Percentiles rank a stretch among this genome's conserved stretches.
Evolutionary conservation across 2,888 invertebrate species (phyloP).

Genomic region (Drosophila setosimentum): DNA sequence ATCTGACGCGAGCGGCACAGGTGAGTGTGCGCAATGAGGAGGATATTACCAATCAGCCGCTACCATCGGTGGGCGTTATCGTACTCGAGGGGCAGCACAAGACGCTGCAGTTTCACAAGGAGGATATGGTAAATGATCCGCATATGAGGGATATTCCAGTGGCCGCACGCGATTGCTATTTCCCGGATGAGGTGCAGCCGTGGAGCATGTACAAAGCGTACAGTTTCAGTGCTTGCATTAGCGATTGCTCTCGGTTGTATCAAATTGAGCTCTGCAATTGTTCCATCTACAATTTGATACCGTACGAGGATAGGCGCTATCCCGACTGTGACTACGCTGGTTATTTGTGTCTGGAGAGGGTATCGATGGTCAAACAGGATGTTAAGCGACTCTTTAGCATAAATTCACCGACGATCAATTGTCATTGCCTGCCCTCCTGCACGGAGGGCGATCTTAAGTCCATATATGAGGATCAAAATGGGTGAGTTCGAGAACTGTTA

Average conservation of each 20-base stretch:
- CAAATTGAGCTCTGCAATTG: slow-evolving; percentile 88
- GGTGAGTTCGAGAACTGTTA: slow-evolving; percentile 34
- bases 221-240: slow-evolving; percentile 90
- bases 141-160: slow-evolving; percentile 87
- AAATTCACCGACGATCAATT: slow-evolving; percentile 72
- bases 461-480: slow-evolving; percentile 60
- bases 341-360: slow-evolving; percentile 87
- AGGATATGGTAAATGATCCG: slow-evolving; percentile 89
- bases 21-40: slow-evolving; percentile 80
- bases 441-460: slow-evolving; percentile 89
- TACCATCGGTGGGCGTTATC: slow-evolving; percentile 54
- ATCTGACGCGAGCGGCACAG: slow-evolving; percentile 56
- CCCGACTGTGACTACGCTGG: slow-evolving; percentile 87
- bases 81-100: slow-evolving; percentile 56
- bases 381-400: slow-evolving; percentile 85
- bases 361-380: slow-evolving; percentile 77
- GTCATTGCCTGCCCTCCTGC: slow-evolving; percentile 90
- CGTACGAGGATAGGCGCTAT: slow-evolving; percentile 77
- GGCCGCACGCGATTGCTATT: slow-evolving; percentile 89
- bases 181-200: slow-evolving; percentile 87
- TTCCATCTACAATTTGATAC: slow-evolving; percentile 88
- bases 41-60: slow-evolving; percentile 79
- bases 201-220: slow-evolving; percentile 88
- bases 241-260: slow-evolving; percentile 88
- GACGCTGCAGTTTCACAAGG: slow-evolving; percentile 84